Percentiles rank a stretch among this genome's conserved stretches.
Conservation (phyloP, 2,888 invertebrate genomes). For the Ethmia dodecea region DNA sequence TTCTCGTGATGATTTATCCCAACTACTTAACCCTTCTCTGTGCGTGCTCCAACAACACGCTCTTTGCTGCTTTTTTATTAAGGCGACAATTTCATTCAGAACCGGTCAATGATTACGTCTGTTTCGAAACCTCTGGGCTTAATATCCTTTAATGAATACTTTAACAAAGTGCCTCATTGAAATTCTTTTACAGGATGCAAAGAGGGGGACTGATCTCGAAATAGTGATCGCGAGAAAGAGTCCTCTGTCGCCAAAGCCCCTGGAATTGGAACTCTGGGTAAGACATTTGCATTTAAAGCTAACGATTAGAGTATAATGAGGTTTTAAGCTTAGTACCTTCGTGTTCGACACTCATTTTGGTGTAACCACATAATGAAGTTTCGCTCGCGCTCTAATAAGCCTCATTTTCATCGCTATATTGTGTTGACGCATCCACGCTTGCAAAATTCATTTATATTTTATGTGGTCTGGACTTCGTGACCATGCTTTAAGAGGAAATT, state of each 20-base stretch:
- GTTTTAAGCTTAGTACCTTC: constrained; percentile 38
- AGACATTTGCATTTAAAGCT: constrained; percentile 33
- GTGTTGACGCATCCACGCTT: constrained; percentile 34
- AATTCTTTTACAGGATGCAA: constrained; percentile 80
- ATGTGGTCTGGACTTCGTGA: constrained; percentile 29
- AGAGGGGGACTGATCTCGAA: constrained; percentile 88
- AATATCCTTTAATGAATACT: no score
- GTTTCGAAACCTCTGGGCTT: no score
- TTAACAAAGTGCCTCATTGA: no score
- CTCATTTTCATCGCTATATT: constrained; percentile 57
- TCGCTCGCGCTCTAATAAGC: constrained; percentile 52
- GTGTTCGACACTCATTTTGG: constrained; percentile 51
- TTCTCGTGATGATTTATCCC: no score
- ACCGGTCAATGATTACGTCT: no score
- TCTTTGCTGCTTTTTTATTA: no score
- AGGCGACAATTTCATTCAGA: no score
- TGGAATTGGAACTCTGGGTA: constrained; percentile 90
- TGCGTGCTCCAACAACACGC: no score
- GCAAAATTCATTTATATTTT: constrained; percentile 45
- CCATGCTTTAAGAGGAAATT: constrained; percentile 15
- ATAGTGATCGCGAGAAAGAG: constrained; percentile 89
- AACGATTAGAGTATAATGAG: constrained; percentile 13
- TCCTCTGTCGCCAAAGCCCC: constrained; percentile 85
- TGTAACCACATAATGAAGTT: constrained; percentile 66
- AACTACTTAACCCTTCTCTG: no score